These are phyloP conservation scores for Cyclopterus lumpus DNA, from an alignment of 2,797 vertebrate genomes.

Conservation along the genomic window DNA sequence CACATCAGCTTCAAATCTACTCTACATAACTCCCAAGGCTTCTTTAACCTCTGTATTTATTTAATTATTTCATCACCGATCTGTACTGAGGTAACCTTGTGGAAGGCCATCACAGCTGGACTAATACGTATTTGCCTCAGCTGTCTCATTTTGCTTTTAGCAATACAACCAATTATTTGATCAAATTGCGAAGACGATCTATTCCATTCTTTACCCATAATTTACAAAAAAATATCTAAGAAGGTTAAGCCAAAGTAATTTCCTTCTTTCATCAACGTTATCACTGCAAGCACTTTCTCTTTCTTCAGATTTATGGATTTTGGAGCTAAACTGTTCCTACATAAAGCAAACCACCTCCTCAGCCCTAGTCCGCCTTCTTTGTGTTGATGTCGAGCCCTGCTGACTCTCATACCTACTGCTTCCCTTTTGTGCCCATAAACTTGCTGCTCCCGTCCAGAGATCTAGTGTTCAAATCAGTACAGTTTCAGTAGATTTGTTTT, in stretches of 20 bases:
- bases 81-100: background rate
- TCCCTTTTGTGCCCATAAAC: slow-evolving; percentile 17
- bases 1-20: slow-evolving; percentile 25
- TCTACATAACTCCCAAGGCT: slow-evolving; percentile 11
- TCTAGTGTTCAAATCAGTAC: slow-evolving; percentile 9
- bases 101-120: background rate
- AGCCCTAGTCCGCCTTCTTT: background rate
- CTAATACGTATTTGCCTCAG: slow-evolving; percentile 17
- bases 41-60: slow-evolving; percentile 1
- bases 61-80: background rate
- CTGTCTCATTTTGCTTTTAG: slow-evolving; percentile 21
- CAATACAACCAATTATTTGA: slow-evolving; percentile 20
- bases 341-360: slow-evolving; percentile 38
- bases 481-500: slow-evolving; percentile 16
- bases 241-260: background rate
- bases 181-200: slow-evolving; percentile 11
- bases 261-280: background rate
- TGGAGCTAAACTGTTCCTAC: slow-evolving; percentile 16
- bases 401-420: slow-evolving; percentile 17
- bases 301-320: slow-evolving; percentile 19
- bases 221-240: background rate
- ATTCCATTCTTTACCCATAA: background rate
- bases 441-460: slow-evolving; percentile 20
- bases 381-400: slow-evolving; percentile 30
- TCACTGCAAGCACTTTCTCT: background rate